These are phyloP conservation scores for Trichoplusia ni DNA, from an alignment of 1,140 invertebrate species.

Conservation along the genomic window DNA sequence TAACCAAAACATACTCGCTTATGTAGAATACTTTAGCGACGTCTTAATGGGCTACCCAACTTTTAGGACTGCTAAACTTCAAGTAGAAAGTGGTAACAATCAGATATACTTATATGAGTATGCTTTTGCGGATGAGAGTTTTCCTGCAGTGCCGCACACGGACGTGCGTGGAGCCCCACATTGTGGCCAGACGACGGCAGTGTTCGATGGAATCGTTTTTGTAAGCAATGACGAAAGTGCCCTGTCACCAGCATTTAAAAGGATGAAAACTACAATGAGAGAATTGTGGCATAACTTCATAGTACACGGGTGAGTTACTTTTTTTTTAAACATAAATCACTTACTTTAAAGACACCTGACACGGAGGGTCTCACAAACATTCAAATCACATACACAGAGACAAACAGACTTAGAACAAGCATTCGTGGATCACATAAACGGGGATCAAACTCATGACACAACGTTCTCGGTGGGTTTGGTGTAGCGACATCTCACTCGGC, in stretches of 20 bases:
- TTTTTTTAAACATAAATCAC: too few species aligned
- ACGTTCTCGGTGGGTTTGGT: too few species aligned
- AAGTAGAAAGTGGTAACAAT: conserved; percentile 48
- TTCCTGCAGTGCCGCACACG: conserved; percentile 34
- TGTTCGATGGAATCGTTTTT: conserved; percentile 34
- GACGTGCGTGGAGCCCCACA: conserved; percentile 47
- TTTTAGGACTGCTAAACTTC: conserved; percentile 46
- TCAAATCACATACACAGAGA: too few species aligned
- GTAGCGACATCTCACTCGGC: too few species aligned
- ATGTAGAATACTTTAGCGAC: conserved; percentile 57
- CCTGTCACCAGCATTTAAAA: conserved; percentile 19
- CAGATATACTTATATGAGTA: conserved; percentile 60
- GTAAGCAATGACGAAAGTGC: conserved; percentile 32
- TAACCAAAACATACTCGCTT: conserved; percentile 43
- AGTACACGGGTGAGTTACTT: neutral
- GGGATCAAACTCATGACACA: too few species aligned
- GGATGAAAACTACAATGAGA: conserved; percentile 47
- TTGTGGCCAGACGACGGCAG: conserved; percentile 44
- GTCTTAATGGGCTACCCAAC: conserved; percentile 47
- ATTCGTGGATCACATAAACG: too few species aligned
- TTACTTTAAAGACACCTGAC: too few species aligned
- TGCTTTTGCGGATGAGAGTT: conserved; percentile 41
- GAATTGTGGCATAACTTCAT: conserved; percentile 12
- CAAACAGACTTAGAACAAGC: too few species aligned
- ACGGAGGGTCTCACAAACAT: too few species aligned